A percentile compares a stretch with the other conserved stretches of the same genome.
Evolutionary conservation across 2,888 invertebrate species (phyloP).

Genomic region (Apeira syringaria): DNA sequence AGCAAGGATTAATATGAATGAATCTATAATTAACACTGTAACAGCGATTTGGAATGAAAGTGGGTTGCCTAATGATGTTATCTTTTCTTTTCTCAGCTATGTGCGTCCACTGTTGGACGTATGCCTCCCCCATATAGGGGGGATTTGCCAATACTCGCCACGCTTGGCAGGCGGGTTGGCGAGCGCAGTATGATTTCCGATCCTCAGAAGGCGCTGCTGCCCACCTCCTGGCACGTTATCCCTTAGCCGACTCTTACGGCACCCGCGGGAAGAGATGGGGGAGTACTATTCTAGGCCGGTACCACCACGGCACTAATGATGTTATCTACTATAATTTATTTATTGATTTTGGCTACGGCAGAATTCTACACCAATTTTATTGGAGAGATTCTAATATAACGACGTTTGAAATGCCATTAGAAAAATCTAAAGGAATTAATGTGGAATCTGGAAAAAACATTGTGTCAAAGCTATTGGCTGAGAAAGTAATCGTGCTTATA

Average conservation of each 20-base stretch:
- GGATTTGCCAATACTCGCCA: too few species aligned
- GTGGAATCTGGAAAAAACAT: constrained; percentile 48
- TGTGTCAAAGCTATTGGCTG: constrained; percentile 43
- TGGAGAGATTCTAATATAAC: constrained; percentile 50
- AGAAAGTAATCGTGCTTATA: constrained; percentile 48
- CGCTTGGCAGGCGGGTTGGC: too few species aligned
- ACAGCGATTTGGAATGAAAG: constrained; percentile 47
- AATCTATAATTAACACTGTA: constrained; percentile 45
- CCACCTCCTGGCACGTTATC: too few species aligned
- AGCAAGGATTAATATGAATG: constrained; percentile 35
- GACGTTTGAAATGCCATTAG: constrained; percentile 38
- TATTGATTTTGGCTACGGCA: constrained; percentile 42
- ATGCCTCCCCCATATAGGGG: too few species aligned
- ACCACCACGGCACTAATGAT: too few species aligned
- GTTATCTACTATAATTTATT: constrained; percentile 42
- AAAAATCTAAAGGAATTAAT: constrained; percentile 35
- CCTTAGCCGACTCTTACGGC: too few species aligned
- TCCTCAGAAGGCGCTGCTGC: too few species aligned
- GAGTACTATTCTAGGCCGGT: too few species aligned
- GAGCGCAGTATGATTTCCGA: too few species aligned
- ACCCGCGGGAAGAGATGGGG: too few species aligned
- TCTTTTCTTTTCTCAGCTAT: too few species aligned
- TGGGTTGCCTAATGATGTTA: constrained; percentile 49
- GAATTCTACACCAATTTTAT: constrained; percentile 39
- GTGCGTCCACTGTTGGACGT: too few species aligned